phyloP scores from a whole-genome alignment of 2,113 vertebrate species.

The Ia io region DNA sequence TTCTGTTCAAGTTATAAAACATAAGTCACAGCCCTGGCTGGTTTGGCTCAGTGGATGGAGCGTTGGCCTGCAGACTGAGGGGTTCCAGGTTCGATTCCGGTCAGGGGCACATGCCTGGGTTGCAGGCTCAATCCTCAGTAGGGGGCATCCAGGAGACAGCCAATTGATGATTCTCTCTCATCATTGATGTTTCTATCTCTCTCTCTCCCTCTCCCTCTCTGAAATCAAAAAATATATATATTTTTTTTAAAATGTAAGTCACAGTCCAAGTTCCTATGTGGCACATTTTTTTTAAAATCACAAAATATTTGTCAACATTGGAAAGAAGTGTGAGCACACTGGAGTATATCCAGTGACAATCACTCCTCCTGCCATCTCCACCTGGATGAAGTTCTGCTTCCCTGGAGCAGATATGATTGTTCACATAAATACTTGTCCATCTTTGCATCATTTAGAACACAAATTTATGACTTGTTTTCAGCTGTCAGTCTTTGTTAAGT shows the following conservation, averaged over 20 bases:
- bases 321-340: background rate
- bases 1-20: background rate
- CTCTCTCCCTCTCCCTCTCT: too few species aligned
- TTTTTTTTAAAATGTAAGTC: background rate
- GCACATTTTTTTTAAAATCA: background rate
- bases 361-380: background rate
- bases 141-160: too few species aligned
- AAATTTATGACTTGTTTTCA: conserved; percentile 17
- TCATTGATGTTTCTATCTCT: too few species aligned
- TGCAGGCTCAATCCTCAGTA: too few species aligned
- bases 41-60: too few species aligned
- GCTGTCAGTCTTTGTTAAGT: conserved; percentile 8
- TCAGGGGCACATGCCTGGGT: too few species aligned
- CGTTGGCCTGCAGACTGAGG: too few species aligned
- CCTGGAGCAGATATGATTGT: background rate
- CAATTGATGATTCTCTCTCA: too few species aligned
- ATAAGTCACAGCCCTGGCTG: background rate
- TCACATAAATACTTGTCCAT: background rate
- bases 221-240: too few species aligned
- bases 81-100: too few species aligned
- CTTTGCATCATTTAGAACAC: background rate
- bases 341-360: background rate
- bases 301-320: background rate
- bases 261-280: background rate
- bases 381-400: background rate